Evolutionary conservation across 2,888 invertebrate genomes (phyloP), one percentile per base, ranked within the genome.

Genomic region (Leptinotarsa haldemani): DNA sequence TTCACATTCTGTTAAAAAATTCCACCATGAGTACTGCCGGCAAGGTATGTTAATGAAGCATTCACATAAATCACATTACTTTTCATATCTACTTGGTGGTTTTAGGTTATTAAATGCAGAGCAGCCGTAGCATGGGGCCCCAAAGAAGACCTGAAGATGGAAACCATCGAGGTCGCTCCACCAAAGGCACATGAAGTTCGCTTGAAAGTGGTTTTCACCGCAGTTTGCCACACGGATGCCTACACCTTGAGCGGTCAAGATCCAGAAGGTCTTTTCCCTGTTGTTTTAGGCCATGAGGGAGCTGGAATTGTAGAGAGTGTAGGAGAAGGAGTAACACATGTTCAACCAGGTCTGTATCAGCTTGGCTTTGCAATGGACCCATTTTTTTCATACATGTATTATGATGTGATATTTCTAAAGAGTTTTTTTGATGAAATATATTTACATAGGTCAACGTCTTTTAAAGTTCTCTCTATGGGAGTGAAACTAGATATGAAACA

Each of bases 111-210:
- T 80, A 93, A 91, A 83, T 99, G 99, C 87, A 92, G 91, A 84
- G 99, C 99, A 25, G 99, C 98, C 1, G 96, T 99, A 20, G 98
- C 99, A 4, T 99, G 99, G 99, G 95, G 93, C 82, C 93, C 96
- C 69, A 97, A 97, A 80, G 91, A 96, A 84, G 95, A 97, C 9
- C 89, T 99, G 40, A 91, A 92, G 1, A 91, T 99, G 68, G 99
- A 99, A 89, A 94, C 94, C 70, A 91, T 99, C 73, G 94, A 97
- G 88, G 99, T 99, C 0, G 96, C 94, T 20, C 97, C 98, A 12
- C 99, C 99, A 0, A 94, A 94, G 86, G 94, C 94, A 0, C 94
- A 97, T 77, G 99, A 99, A 92, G 97, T 96, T 18, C 92, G 95
- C 66, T 90, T 96, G 15, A 93, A 94, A 88, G 91, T 97, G 69